Base-by-base conservation (phyloP, 2,888 invertebrate genomes). In the Cataglyphis albicans region DNA sequence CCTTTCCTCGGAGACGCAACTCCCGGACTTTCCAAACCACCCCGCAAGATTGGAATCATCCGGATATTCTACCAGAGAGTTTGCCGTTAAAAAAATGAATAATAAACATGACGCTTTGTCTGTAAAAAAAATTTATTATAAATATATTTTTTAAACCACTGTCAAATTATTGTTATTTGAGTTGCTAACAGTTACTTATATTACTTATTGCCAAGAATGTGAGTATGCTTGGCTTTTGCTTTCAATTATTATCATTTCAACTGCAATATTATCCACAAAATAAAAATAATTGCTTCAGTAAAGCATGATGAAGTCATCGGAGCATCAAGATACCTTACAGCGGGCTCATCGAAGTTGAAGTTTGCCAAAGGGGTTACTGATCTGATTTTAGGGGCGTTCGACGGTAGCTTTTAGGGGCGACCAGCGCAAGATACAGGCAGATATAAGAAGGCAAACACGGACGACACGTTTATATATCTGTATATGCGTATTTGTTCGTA, bases 361-460 rank as follows among this genome's bases (percentile, higher is more conserved):
- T 83, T 83, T 74, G 74, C 44, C 63, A 35, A 82, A 80, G 80
- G 86, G 82, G 68, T 82, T 59, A 63, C 75, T 65, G 84, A 89
- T 89, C 65, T 68, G 83, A 86, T 88, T 88, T 83, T 38, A 38
- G 82, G 72, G 67, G 84, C 67, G 76, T 83, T 84, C 65, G 59
- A 67, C 55, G 59, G 82, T 52, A 41, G 80, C 70, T 74, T 88
- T 83, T 83, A 74, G 80, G 68, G 81, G 73, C 72, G 72, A 21
- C 68, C 83, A 82, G 65, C 48, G 85, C 70, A 70, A 90, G 88
- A 90, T 88, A 89, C 85, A 87, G 86, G 76, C 85, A 91, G 91
- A 93, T 92, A 93, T 93, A 93, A 93, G 93, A 93, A 93, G 91
- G 92, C 91, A 93, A 93, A 94, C 92, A 94, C 84, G 86, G 81